These are phyloP conservation scores for Drosophila pseudotalamancana DNA, from an alignment of 2,888 invertebrate species.

Conservation along the genomic window DNA sequence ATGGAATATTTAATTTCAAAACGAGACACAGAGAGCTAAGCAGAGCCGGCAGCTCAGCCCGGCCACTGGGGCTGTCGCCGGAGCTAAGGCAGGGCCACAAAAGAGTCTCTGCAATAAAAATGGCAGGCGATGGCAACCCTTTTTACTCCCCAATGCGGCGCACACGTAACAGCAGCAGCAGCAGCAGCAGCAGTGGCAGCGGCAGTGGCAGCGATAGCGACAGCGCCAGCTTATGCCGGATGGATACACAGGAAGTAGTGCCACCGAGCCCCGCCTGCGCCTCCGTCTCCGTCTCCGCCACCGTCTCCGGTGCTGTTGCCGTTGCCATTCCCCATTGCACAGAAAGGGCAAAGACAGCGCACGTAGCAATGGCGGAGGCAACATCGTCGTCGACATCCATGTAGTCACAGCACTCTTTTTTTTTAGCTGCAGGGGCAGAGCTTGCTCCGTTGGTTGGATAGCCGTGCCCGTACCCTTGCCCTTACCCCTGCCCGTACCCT, in stretches of 20 bases:
- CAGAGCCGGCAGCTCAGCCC: conserved; percentile 33
- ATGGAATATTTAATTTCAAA: conserved; percentile 82
- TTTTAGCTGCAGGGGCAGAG: conserved; percentile 70
- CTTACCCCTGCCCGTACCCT: conserved; percentile 4
- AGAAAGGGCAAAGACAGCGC: conserved; percentile 62
- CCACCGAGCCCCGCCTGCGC: conserved; percentile 34
- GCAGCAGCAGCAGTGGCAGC: conserved; percentile 8
- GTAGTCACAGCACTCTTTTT: conserved; percentile 61
- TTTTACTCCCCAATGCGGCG: conserved; percentile 40
- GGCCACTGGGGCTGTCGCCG: conserved; percentile 9
- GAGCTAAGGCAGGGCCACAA: conserved; percentile 30
- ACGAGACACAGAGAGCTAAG: conserved; percentile 60
- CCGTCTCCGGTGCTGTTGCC: not conserved
- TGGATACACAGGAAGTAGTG: conserved; percentile 77
- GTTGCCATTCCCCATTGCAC: conserved; percentile 10
- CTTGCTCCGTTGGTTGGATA: conserved; percentile 36
- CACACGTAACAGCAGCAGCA: conserved; percentile 28
- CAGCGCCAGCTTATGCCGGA: conserved; percentile 70
- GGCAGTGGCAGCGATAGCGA: not conserved
- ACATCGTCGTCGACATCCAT: conserved; percentile 36
- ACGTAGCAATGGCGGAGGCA: conserved; percentile 59
- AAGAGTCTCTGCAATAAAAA: conserved; percentile 62
- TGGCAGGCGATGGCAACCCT: conserved; percentile 64
- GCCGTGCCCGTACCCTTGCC: conserved; percentile 3
- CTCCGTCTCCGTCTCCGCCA: not conserved